Evolutionary conservation across 2,888 invertebrate species (phyloP).

Genomic region (Asteroscopus sphinx): DNA sequence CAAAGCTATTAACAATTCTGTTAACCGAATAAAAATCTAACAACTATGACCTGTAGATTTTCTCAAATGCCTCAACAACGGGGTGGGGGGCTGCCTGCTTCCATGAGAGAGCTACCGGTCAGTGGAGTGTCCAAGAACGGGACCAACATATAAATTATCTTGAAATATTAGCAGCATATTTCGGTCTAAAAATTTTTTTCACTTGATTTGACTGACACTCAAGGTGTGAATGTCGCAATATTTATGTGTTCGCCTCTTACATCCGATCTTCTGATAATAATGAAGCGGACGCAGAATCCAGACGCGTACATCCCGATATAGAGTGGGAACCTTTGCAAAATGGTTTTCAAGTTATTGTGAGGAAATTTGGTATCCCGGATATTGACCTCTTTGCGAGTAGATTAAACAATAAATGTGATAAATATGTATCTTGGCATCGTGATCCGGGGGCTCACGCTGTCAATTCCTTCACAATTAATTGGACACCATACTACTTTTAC

Average conservation of each 20-base stretch:
- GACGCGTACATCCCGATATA: too few species aligned
- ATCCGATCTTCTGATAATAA: slow-evolving; percentile 24
- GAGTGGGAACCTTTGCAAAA: too few species aligned
- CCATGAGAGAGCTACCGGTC: not conserved
- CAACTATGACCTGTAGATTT: too few species aligned
- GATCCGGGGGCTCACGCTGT: slow-evolving; percentile 46
- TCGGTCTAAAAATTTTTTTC: slow-evolving; percentile 10
- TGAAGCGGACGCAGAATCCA: slow-evolving; percentile 21
- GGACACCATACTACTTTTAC: not conserved
- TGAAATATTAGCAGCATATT: slow-evolving; percentile 10
- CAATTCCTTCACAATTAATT: slow-evolving; percentile 39
- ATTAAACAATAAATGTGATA: too few species aligned
- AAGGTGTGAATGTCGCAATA: slow-evolving; percentile 15
- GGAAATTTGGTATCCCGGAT: slow-evolving; percentile 26
- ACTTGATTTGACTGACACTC: not conserved
- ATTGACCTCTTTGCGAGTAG: too few species aligned
- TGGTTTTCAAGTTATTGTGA: too few species aligned
- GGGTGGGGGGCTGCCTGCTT: slow-evolving; percentile 13
- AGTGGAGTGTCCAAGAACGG: too few species aligned
- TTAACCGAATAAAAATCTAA: not conserved
- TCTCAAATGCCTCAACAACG: slow-evolving; percentile 12
- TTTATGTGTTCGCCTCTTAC: slow-evolving; percentile 20
- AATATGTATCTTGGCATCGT: too few species aligned
- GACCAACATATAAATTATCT: slow-evolving; percentile 33
- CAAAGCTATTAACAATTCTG: not conserved